These are phyloP conservation scores for Phenganax marumi DNA, from an alignment of 92 coral and sea anemone genomes.

Conservation along the genomic window DNA sequence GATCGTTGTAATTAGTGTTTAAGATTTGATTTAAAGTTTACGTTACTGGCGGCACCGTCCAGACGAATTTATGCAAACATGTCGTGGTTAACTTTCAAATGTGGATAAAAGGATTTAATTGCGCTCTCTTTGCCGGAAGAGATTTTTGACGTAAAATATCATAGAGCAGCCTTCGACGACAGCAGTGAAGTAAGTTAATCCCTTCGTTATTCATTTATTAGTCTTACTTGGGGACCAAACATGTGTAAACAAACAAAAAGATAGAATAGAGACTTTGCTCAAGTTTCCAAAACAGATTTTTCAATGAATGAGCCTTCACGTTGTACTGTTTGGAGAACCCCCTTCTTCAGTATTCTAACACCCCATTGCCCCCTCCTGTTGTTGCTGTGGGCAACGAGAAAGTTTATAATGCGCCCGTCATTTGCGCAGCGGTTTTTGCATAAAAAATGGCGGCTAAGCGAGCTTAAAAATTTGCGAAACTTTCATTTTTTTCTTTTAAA, in stretches of 20 bases:
- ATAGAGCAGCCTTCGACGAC: no score
- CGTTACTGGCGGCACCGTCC: no score
- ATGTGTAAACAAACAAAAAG: background rate
- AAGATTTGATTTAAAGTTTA: constrained; percentile 22
- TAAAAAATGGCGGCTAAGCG: constrained; percentile 1
- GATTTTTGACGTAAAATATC: no score
- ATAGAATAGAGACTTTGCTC: background rate
- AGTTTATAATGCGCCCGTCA: constrained; percentile 10
- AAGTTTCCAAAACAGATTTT: no score
- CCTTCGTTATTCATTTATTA: no score
- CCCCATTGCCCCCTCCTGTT: background rate
- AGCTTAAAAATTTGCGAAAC: background rate
- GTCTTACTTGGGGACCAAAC: background rate
- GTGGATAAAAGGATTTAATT: no score
- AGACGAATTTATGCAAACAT: no score
- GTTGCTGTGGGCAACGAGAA: constrained; percentile 7
- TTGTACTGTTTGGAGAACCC: background rate
- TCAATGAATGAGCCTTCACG: no score
- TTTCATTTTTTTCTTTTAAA: background rate
- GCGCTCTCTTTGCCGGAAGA: no score
- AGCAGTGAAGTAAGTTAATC: no score
- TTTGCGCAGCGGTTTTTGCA: constrained; percentile 31
- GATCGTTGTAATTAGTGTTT: background rate
- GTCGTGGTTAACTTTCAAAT: no score
- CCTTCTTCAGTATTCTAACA: background rate